A percentile compares a stretch with the other conserved stretches of the same genome.
These are phyloP conservation scores for Ifrita kowaldi DNA, from an alignment of 2,113 vertebrate genomes.

Conservation along the genomic window DNA sequence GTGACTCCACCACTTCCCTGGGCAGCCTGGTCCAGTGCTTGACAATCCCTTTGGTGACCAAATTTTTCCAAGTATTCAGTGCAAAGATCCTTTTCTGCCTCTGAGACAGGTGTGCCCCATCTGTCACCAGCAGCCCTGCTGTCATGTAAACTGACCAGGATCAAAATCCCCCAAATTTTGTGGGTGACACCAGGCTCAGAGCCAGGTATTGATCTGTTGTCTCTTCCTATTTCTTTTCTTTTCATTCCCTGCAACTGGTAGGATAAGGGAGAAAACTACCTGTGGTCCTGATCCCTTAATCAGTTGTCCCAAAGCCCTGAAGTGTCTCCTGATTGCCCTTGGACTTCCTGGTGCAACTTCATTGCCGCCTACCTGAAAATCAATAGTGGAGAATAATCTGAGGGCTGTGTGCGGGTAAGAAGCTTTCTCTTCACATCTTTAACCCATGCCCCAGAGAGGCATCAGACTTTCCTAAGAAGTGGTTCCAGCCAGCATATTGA, in stretches of 20 bases:
- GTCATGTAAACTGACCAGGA: not conserved
- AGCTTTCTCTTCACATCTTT: not conserved
- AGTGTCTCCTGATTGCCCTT: not conserved
- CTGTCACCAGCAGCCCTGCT: not conserved
- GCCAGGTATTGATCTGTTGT: not conserved
- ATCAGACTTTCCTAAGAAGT: not conserved
- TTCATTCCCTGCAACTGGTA: not conserved
- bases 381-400: not conserved
- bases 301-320: not conserved
- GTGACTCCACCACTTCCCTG: not conserved
- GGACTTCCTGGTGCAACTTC: not conserved
- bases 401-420: not conserved
- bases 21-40: not conserved
- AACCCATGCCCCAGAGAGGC: not conserved
- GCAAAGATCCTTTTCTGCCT: not conserved
- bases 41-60: not conserved
- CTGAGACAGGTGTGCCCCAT: not conserved
- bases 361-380: not conserved
- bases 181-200: rapidly evolving
- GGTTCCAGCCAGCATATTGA: not conserved
- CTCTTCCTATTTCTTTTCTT: not conserved
- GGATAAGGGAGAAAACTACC: not conserved
- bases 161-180: not conserved
- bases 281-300: not conserved
- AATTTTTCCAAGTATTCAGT: not conserved